A percentile compares a stretch with the other conserved stretches of the same genome.
Evolutionary conservation across 2,888 invertebrate species (phyloP).

Genomic region (Hydrotaea cyrtoneurina): DNA sequence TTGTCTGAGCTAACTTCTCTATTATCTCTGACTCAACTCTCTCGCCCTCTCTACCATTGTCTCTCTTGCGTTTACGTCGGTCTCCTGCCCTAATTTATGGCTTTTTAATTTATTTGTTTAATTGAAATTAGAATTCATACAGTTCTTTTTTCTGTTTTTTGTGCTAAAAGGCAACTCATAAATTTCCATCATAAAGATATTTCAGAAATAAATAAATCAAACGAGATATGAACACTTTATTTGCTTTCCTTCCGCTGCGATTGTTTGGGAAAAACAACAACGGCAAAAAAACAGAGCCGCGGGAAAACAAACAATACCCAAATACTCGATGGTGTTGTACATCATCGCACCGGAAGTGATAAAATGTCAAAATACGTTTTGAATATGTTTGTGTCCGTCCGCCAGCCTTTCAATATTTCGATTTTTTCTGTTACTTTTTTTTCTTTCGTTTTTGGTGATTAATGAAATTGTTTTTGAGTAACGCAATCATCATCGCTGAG

Average conservation of each 20-base stretch:
- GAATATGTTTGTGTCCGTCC: constrained; percentile 10
- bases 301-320: not conserved
- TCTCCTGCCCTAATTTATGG: no score
- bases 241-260: constrained; percentile 13
- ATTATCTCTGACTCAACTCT: no score
- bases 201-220: constrained; percentile 31
- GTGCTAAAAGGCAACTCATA: constrained; percentile 43
- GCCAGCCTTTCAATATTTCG: not conserved
- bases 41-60: no score
- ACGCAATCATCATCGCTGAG: not conserved
- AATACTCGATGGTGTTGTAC: not conserved
- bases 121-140: not conserved
- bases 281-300: not conserved
- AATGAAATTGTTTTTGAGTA: constrained; percentile 14
- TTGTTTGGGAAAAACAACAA: not conserved
- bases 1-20: no score
- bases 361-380: constrained; percentile 53
- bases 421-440: no score
- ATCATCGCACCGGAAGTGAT: constrained; percentile 53
- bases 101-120: constrained; percentile 4
- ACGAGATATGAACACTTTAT: constrained; percentile 14
- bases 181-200: constrained; percentile 43
- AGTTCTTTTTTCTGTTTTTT: not conserved
- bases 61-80: no score
- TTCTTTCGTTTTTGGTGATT: not conserved